Conservation (phyloP, 2,113 vertebrate species). For the Fulmarus glacialis region DNA sequence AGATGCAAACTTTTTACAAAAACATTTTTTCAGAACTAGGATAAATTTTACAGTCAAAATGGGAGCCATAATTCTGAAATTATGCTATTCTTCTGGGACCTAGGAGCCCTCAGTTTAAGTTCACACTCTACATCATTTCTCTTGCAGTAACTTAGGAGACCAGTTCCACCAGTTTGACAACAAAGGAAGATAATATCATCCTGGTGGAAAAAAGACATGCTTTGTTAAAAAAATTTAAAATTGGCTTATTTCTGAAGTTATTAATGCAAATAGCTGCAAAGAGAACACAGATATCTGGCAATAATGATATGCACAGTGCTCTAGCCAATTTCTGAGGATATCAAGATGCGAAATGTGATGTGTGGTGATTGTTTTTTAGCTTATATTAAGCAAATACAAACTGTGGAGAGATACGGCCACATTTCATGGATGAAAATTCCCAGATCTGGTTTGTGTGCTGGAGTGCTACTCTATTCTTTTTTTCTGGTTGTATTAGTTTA, state of each 20-base stretch:
- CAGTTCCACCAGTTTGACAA: not conserved
- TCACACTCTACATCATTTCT: not conserved
- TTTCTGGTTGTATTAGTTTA: not conserved
- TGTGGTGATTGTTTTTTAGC: not conserved
- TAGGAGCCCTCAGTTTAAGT: not conserved
- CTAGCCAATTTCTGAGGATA: not conserved
- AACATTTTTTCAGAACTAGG: not conserved
- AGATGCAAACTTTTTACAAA: not conserved
- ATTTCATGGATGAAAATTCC: not conserved
- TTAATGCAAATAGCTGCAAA: not conserved
- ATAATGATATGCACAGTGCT: not conserved
- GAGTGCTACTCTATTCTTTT: not conserved
- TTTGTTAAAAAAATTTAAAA: not conserved
- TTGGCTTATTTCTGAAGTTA: not conserved
- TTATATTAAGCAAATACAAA: not conserved
- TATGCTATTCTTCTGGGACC: not conserved
- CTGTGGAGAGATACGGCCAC: not conserved
- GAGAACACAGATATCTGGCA: not conserved
- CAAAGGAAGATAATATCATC: not conserved
- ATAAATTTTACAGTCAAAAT: not conserved
- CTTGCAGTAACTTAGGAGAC: not conserved
- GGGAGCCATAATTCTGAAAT: not conserved
- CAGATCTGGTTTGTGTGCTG: not conserved
- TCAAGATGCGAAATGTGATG: not conserved
- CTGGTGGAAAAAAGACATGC: not conserved